These are phyloP conservation scores for Notodonta dromedarius DNA, from an alignment of 2,888 invertebrate species.

Conservation along the genomic window DNA sequence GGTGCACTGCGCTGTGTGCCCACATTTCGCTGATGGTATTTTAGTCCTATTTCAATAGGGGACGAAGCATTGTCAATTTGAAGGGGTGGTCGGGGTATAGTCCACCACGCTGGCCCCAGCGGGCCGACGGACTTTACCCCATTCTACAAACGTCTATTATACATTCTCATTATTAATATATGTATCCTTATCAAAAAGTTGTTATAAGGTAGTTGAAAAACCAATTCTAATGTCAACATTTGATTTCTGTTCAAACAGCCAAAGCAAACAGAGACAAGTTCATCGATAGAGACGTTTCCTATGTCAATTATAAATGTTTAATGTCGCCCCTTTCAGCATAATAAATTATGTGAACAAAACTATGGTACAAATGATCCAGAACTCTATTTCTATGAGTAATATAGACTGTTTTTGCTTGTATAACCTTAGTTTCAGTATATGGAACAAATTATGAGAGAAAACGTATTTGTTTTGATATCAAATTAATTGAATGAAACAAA, in stretches of 20 bases:
- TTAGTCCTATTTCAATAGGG: too few relatives aligned
- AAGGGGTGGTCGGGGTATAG: too few relatives aligned
- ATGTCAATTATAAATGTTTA: constrained; percentile 37
- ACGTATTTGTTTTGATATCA: background rate
- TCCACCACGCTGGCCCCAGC: too few relatives aligned
- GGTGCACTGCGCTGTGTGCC: too few relatives aligned
- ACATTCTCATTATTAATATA: too few relatives aligned
- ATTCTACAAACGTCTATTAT: too few relatives aligned
- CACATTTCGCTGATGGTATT: too few relatives aligned
- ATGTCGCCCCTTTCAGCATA: constrained; percentile 16
- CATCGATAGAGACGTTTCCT: constrained; percentile 25
- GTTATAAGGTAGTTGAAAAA: too few relatives aligned
- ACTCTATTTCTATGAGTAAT: background rate
- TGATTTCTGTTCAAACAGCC: background rate
- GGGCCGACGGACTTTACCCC: too few relatives aligned
- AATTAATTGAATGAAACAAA: too few relatives aligned
- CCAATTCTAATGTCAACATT: background rate
- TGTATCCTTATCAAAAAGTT: too few relatives aligned
- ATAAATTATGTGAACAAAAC: constrained; percentile 15
- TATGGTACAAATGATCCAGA: background rate
- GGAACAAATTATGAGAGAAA: constrained; percentile 7
- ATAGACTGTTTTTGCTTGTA: background rate
- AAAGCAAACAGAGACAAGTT: constrained; percentile 10
- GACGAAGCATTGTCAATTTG: too few relatives aligned
- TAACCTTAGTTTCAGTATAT: background rate